Conservation (phyloP, 2,797 vertebrate genomes). For the Chaetophractus vellerosus region DNA sequence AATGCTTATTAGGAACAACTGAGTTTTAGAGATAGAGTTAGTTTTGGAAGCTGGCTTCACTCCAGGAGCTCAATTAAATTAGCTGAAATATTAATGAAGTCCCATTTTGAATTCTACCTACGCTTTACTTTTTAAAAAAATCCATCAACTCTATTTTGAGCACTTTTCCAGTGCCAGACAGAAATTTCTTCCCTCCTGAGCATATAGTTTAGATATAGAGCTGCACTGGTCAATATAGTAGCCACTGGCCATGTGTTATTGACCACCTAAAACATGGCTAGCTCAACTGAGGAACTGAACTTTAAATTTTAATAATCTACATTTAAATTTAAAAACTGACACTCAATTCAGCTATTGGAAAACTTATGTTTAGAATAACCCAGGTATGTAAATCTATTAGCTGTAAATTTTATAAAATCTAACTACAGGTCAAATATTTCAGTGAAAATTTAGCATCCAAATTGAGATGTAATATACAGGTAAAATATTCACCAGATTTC, state of each 20-base stretch:
- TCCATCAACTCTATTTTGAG: background rate
- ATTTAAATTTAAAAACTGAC: background rate
- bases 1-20: background rate
- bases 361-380: background rate
- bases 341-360: background rate
- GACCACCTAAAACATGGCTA: background rate
- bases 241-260: background rate
- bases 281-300: background rate
- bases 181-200: background rate
- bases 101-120: background rate
- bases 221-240: background rate
- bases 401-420: background rate
- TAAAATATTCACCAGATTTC: background rate
- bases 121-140: background rate
- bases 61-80: background rate
- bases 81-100: background rate
- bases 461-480: background rate
- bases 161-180: background rate
- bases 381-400: background rate
- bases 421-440: background rate
- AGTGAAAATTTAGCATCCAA: background rate
- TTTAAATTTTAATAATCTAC: background rate
- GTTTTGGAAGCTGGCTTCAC: background rate
- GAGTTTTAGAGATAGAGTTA: background rate
- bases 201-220: background rate